Conservation (phyloP, 2,113 vertebrate species). For the Clarias gariepinus region DNA sequence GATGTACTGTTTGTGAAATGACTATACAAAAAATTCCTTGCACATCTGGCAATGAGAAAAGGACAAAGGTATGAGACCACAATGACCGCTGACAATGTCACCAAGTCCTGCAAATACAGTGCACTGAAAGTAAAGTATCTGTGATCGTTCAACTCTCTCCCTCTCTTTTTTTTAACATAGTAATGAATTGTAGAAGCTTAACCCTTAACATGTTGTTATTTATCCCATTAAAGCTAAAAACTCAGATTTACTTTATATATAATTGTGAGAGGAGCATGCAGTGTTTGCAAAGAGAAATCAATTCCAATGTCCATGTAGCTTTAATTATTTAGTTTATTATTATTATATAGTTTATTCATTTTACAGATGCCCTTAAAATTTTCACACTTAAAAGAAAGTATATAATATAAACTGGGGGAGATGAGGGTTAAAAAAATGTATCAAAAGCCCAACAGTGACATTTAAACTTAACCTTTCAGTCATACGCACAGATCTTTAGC, state of each 20-base stretch:
- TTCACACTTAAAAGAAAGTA: neutral
- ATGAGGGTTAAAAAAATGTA: neutral
- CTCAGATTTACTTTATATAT: neutral
- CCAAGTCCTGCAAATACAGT: conserved; percentile 52
- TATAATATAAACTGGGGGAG: neutral
- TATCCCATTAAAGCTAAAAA: neutral
- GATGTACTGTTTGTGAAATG: neutral
- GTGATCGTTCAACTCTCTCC: neutral
- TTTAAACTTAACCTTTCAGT: neutral
- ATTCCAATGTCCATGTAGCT: neutral
- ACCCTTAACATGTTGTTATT: neutral
- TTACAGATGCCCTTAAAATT: neutral
- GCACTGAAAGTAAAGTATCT: conserved; percentile 29
- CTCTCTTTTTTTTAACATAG: neutral
- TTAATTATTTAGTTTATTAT: neutral
- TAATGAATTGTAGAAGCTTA: neutral
- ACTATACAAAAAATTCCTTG: neutral
- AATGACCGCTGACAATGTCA: conserved; percentile 65
- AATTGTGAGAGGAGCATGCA: neutral
- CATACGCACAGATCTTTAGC: neutral
- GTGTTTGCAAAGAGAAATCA: neutral
- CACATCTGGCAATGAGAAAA: conserved; percentile 1
- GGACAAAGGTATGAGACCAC: conserved; percentile 50
- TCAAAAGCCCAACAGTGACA: neutral
- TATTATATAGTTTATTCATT: neutral